Percentiles rank a stretch among this genome's conserved stretches.
Conservation (phyloP, 2,113 vertebrate species). For the Ceyx margarethae region DNA sequence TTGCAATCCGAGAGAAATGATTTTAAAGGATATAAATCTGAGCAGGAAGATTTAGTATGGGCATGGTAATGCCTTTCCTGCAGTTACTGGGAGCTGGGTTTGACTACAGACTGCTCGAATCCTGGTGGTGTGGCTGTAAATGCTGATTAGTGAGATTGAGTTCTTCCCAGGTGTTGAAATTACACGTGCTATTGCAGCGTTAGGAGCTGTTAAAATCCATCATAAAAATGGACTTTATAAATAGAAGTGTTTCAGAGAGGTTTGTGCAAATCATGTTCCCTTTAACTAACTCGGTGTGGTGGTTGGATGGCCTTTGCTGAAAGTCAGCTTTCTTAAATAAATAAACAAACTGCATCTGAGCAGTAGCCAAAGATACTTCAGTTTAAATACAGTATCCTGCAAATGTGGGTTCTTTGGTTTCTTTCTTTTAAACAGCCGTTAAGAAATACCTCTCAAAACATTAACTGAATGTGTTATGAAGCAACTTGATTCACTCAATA, state of each 20-base stretch:
- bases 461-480: neutral
- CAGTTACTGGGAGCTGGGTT: neutral
- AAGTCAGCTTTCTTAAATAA: neutral
- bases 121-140: neutral
- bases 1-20: conserved; percentile 21
- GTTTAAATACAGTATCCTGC: neutral
- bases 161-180: conserved; percentile 45
- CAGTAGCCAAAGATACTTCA: neutral
- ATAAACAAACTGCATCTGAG: neutral
- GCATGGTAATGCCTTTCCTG: conserved; percentile 23
- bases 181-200: neutral
- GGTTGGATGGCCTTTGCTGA: neutral
- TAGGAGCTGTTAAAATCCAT: conserved; percentile 19
- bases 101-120: conserved; percentile 3
- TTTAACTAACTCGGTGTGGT: neutral
- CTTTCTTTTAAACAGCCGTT: neutral
- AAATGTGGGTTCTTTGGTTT: neutral
- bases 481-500: neutral
- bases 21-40: conserved; percentile 57
- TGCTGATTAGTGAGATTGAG: conserved; percentile 37
- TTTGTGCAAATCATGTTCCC: conserved; percentile 7
- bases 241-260: neutral
- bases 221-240: conserved; percentile 14
- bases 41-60: conserved; percentile 33
- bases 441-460: neutral